Evolutionary conservation across 2,888 invertebrate species (phyloP).

Genomic region (Stegophylla sp.): DNA sequence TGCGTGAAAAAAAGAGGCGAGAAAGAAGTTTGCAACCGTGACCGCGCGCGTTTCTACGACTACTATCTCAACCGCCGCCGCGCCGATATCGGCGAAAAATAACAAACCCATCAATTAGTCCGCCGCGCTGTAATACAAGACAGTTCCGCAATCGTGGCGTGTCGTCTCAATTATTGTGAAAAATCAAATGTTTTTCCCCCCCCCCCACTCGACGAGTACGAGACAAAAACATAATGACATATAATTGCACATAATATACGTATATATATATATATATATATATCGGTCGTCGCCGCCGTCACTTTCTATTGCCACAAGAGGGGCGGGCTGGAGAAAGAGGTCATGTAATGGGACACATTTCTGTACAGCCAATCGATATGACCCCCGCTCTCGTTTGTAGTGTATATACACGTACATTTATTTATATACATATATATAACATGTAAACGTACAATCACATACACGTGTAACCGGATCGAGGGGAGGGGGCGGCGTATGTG

Average conservation of each 20-base stretch:
- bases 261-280: neutral
- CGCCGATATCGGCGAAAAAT: neutral
- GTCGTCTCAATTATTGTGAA: neutral
- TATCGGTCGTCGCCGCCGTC: neutral
- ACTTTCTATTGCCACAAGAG: neutral
- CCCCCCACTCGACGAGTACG: neutral
- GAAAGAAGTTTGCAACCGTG: slow-evolving; percentile 10
- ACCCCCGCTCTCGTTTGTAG: neutral
- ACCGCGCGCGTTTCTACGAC: slow-evolving; percentile 18
- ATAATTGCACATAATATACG: neutral
- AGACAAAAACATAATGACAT: neutral
- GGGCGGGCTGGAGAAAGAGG: neutral
- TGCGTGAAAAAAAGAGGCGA: neutral
- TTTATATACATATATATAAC: neutral
- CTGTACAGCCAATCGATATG: slow-evolving; percentile 39
- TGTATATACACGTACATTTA: neutral
- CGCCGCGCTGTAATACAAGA: no score
- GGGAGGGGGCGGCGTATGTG: neutral
- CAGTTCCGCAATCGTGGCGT: no score
- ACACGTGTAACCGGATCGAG: neutral
- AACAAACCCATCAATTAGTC: neutral
- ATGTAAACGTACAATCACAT: neutral
- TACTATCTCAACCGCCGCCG: neutral
- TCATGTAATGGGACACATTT: slow-evolving; percentile 35
- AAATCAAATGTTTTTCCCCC: neutral